Evolutionary conservation across 2,113 vertebrate genomes (phyloP).

Genomic region (Oryzias woworae): DNA sequence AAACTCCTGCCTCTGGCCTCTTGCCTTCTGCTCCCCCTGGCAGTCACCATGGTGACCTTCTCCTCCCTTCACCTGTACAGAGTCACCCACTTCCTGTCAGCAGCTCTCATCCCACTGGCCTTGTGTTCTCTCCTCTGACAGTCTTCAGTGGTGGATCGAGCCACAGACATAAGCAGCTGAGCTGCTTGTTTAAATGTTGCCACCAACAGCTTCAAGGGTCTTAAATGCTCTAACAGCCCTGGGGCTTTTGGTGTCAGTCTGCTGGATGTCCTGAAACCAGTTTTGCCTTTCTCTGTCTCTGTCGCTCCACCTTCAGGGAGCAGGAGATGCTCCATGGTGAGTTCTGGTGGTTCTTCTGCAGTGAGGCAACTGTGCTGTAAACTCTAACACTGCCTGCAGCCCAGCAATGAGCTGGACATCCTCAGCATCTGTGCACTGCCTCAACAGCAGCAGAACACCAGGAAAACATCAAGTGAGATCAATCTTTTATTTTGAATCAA

Average conservation of each 20-base stretch:
- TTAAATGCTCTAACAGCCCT: constrained; percentile 29
- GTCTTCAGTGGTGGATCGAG: constrained; percentile 11
- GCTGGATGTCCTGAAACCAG: constrained; percentile 48
- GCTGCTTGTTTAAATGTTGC: constrained; percentile 18
- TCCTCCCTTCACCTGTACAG: constrained; percentile 88
- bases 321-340: constrained; percentile 47
- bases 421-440: constrained; percentile 4
- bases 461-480: not conserved
- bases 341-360: constrained; percentile 26
- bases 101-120: constrained; percentile 81
- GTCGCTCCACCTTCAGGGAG: constrained; percentile 56
- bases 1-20: constrained; percentile 82
- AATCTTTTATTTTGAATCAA: no score
- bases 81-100: constrained; percentile 83
- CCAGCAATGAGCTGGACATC: constrained; percentile 17
- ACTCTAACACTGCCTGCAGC: constrained; percentile 52
- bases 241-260: constrained; percentile 41
- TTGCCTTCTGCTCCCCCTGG: constrained; percentile 82
- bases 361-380: constrained; percentile 25
- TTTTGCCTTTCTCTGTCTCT: constrained; percentile 67
- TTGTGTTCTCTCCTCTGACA: constrained; percentile 83
- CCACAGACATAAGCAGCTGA: constrained; percentile 53
- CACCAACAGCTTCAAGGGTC: constrained; percentile 30
- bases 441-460: constrained; percentile 4
- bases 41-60: constrained; percentile 85